Evolutionary conservation across 30 jellyfish, hydroid and myxozoan species (phyloP).

Genomic region (Aurelia sp.): DNA sequence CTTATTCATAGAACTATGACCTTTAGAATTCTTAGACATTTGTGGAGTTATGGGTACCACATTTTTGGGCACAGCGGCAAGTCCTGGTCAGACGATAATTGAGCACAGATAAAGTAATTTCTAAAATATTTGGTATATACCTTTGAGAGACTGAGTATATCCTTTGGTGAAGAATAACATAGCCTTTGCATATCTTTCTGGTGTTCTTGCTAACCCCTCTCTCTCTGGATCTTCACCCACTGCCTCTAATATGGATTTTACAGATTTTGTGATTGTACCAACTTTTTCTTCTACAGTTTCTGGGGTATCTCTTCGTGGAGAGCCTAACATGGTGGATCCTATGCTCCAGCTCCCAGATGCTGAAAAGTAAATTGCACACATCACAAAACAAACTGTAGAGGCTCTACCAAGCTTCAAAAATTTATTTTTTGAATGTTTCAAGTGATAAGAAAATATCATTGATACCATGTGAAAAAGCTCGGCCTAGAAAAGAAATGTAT

Average conservation of each 20-base stretch:
- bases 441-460: too few species aligned
- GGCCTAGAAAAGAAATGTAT: too few species aligned
- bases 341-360: background rate
- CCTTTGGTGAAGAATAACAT: conserved; percentile 95
- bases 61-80: too few species aligned
- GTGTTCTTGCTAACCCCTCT: conserved; percentile 88
- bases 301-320: conserved; percentile 73
- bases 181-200: conserved; percentile 97
- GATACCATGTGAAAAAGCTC: too few species aligned
- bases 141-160: conserved; percentile 70
- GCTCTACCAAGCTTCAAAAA: too few species aligned
- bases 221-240: conserved; percentile 95
- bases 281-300: conserved; percentile 61
- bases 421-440: too few species aligned
- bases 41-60: too few species aligned
- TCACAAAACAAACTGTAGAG: too few species aligned
- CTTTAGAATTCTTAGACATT: too few species aligned
- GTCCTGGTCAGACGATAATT: too few species aligned
- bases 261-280: conserved; percentile 62
- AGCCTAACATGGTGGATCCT: background rate
- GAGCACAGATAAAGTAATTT: too few species aligned
- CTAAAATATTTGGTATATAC: conserved; percentile 17
- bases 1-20: too few species aligned
- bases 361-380: background rate
- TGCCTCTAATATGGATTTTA: conserved; percentile 55